Conservation (phyloP, 2,888 invertebrate genomes). For the Ectemnius lituratus region DNA sequence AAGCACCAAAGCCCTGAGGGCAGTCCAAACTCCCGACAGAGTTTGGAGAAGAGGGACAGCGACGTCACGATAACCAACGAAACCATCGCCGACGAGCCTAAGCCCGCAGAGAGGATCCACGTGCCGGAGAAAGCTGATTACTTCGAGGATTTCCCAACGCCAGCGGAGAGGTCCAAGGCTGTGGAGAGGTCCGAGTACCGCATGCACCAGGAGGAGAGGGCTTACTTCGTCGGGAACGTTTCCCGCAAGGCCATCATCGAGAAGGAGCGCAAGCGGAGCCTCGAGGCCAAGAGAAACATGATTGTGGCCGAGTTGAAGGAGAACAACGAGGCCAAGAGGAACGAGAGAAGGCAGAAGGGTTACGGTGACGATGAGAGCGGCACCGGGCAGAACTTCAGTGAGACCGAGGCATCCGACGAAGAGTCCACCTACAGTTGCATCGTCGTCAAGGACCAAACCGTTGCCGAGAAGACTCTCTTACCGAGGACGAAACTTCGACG, state of each 20-base stretch:
- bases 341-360: slow-evolving; percentile 66
- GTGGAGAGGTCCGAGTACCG: slow-evolving; percentile 69
- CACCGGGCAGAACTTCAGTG: slow-evolving; percentile 71
- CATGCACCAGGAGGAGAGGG: slow-evolving; percentile 67
- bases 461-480: slow-evolving; percentile 78
- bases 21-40: slow-evolving; percentile 51
- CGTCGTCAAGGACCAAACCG: slow-evolving; percentile 87
- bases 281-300: slow-evolving; percentile 75
- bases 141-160: slow-evolving; percentile 74
- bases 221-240: slow-evolving; percentile 74
- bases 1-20: slow-evolving; percentile 60
- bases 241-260: slow-evolving; percentile 75
- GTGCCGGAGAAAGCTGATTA: slow-evolving; percentile 72
- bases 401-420: slow-evolving; percentile 76
- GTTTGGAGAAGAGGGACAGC: slow-evolving; percentile 67
- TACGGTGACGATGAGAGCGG: slow-evolving; percentile 73
- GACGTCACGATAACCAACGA: slow-evolving; percentile 72
- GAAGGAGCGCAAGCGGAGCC: slow-evolving; percentile 74
- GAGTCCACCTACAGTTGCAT: slow-evolving; percentile 83
- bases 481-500: slow-evolving; percentile 86
- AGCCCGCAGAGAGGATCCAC: slow-evolving; percentile 73
- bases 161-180: slow-evolving; percentile 73
- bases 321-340: slow-evolving; percentile 72
- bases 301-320: slow-evolving; percentile 75
- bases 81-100: slow-evolving; percentile 66